Conservation (phyloP, 1,140 invertebrate species). For the Ceratina calcarata region DNA sequence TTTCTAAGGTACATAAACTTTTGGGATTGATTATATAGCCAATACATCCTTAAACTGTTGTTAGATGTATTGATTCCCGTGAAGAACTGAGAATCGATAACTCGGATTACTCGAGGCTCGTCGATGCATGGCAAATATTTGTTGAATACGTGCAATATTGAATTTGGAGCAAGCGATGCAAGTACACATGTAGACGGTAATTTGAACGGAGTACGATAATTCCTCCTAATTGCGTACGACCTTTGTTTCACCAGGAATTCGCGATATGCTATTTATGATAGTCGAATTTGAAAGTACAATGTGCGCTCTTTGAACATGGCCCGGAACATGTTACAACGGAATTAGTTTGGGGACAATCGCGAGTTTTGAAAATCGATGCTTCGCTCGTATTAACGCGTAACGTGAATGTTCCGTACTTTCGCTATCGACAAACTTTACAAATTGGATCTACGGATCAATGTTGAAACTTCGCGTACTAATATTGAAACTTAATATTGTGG, state of each 20-base stretch:
- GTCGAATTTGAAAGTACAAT: not conserved
- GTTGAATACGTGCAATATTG: not conserved
- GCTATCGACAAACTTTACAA: not conserved
- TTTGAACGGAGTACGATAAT: conserved; percentile 5
- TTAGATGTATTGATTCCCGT: too few species aligned
- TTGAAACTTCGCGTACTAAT: not conserved
- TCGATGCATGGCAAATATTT: too few species aligned
- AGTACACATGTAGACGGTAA: too few species aligned
- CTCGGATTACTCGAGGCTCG: too few species aligned
- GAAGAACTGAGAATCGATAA: too few species aligned
- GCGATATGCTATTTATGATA: conserved; percentile 5
- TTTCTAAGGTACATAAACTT: too few species aligned
- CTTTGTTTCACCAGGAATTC: conserved; percentile 3
- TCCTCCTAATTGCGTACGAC: not conserved
- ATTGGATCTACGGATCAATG: too few species aligned
- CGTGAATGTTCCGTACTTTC: not conserved
- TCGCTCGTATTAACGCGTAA: not conserved
- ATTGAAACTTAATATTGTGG: not conserved
- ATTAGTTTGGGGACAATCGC: not conserved
- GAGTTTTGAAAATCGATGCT: not conserved
- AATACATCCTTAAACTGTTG: too few species aligned
- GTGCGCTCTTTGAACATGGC: too few species aligned
- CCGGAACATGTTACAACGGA: not conserved
- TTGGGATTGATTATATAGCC: too few species aligned
- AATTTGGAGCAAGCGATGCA: not conserved